These are phyloP conservation scores for Polylopha cassiicola DNA, from an alignment of 2,888 invertebrate genomes.

Conservation along the genomic window DNA sequence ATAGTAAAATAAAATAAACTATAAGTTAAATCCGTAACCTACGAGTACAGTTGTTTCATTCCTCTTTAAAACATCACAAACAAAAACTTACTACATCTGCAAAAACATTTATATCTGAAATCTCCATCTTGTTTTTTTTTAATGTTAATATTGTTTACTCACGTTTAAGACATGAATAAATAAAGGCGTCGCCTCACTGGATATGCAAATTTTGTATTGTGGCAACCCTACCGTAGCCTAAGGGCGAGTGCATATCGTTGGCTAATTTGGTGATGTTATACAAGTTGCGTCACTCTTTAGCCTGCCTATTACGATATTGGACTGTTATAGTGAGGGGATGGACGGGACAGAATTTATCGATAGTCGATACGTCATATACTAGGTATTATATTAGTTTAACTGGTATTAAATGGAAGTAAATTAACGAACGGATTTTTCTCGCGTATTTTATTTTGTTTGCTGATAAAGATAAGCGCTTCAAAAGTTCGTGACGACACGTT, in stretches of 20 bases:
- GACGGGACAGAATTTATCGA: constrained; percentile 3
- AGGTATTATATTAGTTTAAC: too few species aligned
- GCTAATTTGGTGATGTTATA: constrained; percentile 76
- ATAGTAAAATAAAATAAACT: too few species aligned
- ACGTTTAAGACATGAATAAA: constrained; percentile 6
- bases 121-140: neutral
- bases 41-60: too few species aligned
- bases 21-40: too few species aligned
- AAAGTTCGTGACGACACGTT: too few species aligned
- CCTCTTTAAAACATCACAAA: too few species aligned
- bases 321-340: constrained; percentile 43
- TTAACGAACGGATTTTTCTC: too few species aligned
- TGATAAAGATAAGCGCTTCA: too few species aligned
- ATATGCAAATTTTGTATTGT: constrained; percentile 18
- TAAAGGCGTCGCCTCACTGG: neutral
- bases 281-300: constrained; percentile 74
- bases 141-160: constrained; percentile 17
- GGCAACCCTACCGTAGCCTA: constrained; percentile 57
- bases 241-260: constrained; percentile 68
- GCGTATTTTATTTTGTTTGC: too few species aligned
- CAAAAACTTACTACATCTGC: too few species aligned
- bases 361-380: neutral
- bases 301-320: constrained; percentile 73
- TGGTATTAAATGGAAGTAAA: too few species aligned
- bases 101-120: too few species aligned